Base-by-base conservation (phyloP, 2,113 vertebrate species). In the Dasyurus viverrinus region DNA sequence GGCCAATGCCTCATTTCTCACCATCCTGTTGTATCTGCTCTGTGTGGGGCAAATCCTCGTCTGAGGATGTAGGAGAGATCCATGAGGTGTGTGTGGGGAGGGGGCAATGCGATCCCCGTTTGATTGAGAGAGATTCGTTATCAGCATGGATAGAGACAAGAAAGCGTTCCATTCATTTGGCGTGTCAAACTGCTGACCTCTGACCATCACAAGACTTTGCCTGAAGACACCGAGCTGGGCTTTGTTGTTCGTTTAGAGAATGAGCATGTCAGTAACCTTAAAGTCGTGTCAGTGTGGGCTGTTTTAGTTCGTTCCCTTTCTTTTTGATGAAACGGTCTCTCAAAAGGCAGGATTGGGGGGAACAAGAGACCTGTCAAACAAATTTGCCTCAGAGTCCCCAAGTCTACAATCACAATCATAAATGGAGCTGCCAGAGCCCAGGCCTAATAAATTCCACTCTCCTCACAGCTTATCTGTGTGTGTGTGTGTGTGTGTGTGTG, bases 101-200 rank as follows among this genome's bases (percentile, higher is more conserved):
- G 24, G 36, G 24, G 30, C 16, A 42, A 42, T 42, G n/a, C 7
- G 68, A 84, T 94, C 54, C 48, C 84, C 30, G 47, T 12, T 84
- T 93, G 93, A 96, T 52, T 53, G 94, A 93, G 94, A 93, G 57
- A 95, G 94, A 92, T 93, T 96, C 48, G 89, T 91, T 96, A 96
- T 97, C 93, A 93, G 47, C 0, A 0, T 53, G 53, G 60, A 92
- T 57, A 26, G 95, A 96, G 94, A 97, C 68, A 95, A 94, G 92
- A 95, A 94, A 95, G 90, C 92, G 84, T 91, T 96, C 95, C 12
- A 6, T 92, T 93, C 84, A 91, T 95, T 96, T 90, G 0, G 0
- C 48, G 89, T 76, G 97, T 94, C 42, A 36, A 94, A 93, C 94
- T 25, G 22, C 96, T 97, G 96, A 97, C 96, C 96, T 95, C 93